Base-by-base conservation (phyloP, 2,797 vertebrate genomes). In the Lacerta bilineata region DNA sequence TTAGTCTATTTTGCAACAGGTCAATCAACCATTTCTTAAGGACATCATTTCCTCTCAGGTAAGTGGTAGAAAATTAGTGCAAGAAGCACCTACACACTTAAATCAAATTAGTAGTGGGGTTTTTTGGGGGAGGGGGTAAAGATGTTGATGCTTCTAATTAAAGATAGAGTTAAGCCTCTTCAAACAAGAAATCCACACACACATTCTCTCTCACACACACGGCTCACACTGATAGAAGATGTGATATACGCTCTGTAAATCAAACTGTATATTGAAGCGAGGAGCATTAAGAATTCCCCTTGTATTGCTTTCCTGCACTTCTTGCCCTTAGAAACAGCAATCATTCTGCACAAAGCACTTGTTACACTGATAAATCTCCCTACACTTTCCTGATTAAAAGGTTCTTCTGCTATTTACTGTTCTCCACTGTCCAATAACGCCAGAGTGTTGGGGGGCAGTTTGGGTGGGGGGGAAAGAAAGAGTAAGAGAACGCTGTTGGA, bases 321-420 rank as follows among this genome's bases (percentile, higher is more conserved):
- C 8, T 88, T 88, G 3, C 5, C n/a, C 3, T 90, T 83, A 94
- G 76, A 91, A 91, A 71, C 0, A 90, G 0, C 5, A 43, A 1
- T 89, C 88, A 88, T 23, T n/a, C 18, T 89, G 8, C 82, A 89
- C 83, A 90, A 83, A 41, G 1, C 50, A 59, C 5, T 61, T 43
- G 61, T 87, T 82, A 76, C 3, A 76, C 33, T 43, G 23, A 88
- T 41, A 90, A 87, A n/a, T 84, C 83, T 81, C 41, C 7, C 1
- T 4, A 89, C 18, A 87, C 33, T 10, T 86, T 87, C 55, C 43
- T 89, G 59, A 88, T 87, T 75, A 90, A 91, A 87, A 36, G 74
- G 33, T 18, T 87, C 50, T 23, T 39, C 10, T 69, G 13, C 33
- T 91, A 36, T 68, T 84, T 64, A 17, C 15, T 61, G 3, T 18